A percentile compares a stretch with the other conserved stretches of the same genome.
These are phyloP conservation scores for Scrobipalpa costella DNA, from an alignment of 2,888 invertebrate species.

Conservation along the genomic window DNA sequence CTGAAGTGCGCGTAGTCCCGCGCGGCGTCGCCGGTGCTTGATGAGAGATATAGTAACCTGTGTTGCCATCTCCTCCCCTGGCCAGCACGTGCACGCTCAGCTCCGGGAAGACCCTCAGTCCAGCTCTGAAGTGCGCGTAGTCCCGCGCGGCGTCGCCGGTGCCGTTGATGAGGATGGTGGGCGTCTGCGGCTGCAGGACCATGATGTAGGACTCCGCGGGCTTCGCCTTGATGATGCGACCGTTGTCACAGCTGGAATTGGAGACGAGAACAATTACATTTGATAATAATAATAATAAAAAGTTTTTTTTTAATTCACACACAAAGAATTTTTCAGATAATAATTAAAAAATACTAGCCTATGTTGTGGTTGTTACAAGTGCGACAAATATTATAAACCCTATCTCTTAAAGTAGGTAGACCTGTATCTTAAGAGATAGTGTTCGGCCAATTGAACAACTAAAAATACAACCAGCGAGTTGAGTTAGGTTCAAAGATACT, in stretches of 20 bases:
- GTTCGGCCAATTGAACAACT: too few relatives aligned
- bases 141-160: slow-evolving; percentile 90
- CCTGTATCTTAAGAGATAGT: too few relatives aligned
- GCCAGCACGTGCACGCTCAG: slow-evolving; percentile 86
- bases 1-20: slow-evolving; percentile 92
- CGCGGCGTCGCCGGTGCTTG: slow-evolving; percentile 83
- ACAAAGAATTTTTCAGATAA: too few relatives aligned
- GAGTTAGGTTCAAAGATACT: too few relatives aligned
- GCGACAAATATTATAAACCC: too few relatives aligned
- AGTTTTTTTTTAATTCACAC: too few relatives aligned
- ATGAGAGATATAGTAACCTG: not conserved
- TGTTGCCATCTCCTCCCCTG: slow-evolving; percentile 31
- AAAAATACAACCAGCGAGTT: too few relatives aligned
- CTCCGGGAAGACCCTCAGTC: slow-evolving; percentile 94
- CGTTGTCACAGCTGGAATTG: slow-evolving; percentile 86
- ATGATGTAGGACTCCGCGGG: slow-evolving; percentile 92
- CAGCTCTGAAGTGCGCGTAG: slow-evolving; percentile 91
- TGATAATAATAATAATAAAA: too few relatives aligned
- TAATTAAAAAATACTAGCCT: too few relatives aligned
- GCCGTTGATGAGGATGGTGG: slow-evolving; percentile 91
- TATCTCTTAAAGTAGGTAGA: too few relatives aligned
- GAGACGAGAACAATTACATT: not conserved
- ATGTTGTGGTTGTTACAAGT: too few relatives aligned
- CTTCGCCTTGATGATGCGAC: slow-evolving; percentile 86
- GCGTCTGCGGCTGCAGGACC: slow-evolving; percentile 92